These are phyloP conservation scores for Caenorhabditis sp. DNA, from an alignment of 2,888 invertebrate species.

Conservation along the genomic window DNA sequence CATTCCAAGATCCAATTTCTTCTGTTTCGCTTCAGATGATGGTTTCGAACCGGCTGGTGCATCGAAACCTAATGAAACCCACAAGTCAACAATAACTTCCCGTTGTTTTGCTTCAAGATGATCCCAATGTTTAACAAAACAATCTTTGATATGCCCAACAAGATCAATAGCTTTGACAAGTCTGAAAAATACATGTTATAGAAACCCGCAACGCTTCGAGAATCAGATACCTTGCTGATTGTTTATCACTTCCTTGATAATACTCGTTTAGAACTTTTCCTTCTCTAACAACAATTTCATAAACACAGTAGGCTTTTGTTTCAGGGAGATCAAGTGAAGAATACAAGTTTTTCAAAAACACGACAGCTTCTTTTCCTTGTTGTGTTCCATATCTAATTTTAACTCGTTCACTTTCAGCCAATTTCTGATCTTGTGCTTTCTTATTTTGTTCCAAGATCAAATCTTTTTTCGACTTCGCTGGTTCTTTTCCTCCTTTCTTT, in stretches of 20 bases:
- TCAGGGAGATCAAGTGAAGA: conserved; percentile 63
- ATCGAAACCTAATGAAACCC: conserved; percentile 66
- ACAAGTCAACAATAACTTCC: conserved; percentile 62
- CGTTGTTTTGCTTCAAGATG: conserved; percentile 63
- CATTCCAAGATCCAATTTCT: conserved; percentile 61
- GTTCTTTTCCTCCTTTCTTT: conserved; percentile 48
- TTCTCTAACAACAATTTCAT: conserved; percentile 56
- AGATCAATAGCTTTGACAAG: conserved; percentile 57
- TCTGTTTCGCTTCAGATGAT: conserved; percentile 52
- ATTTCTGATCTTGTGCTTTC: conserved; percentile 51
- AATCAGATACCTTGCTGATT: conserved; percentile 6
- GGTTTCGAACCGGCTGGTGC: conserved; percentile 53
- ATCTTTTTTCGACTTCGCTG: conserved; percentile 64
- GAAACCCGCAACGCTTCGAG: too few species aligned
- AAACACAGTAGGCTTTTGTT: conserved; percentile 65
- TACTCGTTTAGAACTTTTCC: conserved; percentile 43
- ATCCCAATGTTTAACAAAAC: conserved; percentile 60
- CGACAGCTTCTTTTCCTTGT: conserved; percentile 58
- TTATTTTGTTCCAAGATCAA: conserved; percentile 64
- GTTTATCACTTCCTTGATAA: conserved; percentile 37
- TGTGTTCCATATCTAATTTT: conserved; percentile 65
- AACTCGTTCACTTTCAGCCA: conserved; percentile 62
- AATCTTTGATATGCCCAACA: conserved; percentile 63
- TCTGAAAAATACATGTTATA: conserved; percentile 14
- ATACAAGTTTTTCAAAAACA: conserved; percentile 56